Evolutionary conservation across 2,113 vertebrate genomes (phyloP), one percentile per base, ranked within the genome.

Genomic region (Eubucco bourcierii): DNA sequence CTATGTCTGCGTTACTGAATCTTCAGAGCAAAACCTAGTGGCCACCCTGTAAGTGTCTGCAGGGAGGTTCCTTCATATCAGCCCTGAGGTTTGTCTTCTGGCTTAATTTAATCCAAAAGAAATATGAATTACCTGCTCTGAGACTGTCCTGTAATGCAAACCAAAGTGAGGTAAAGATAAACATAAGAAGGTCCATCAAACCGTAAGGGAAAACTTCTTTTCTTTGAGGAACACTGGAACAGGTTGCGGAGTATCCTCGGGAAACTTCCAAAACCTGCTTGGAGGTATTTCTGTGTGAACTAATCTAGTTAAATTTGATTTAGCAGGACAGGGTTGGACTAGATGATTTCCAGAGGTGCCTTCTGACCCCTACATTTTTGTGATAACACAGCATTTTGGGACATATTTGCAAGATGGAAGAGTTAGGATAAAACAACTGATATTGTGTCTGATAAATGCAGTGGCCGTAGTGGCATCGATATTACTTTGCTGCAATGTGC

Each of bases 381-480:
- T 52, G 50, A 13, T 52, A 52, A 24, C 12, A 5, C 15, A 33
- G 47, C 21, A 37, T 80, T 70, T 28, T 78, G 41, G 56, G 41
- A 11, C n/a, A 63, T 24, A 34, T 71, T 27, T 79, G 23, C 10
- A 64, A 77, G 61, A 33, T 10, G 47, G 29, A 21, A 15, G 23
- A 72, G 31, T 60, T 46, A 60, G 15, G 12, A 39, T 83, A 60
- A 71, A 86, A 37, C 18, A 61, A 17, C 7, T 80, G 53, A 47
- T 66, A 6, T 3, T 50, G 23, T 72, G 3, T 8, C 14, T 87
- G 73, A 34, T 79, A 66, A 61, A 66, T 17, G 37, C 9, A 33
- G 55, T 0, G 2, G 21, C 18, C 14, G 2, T 7, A 66, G 12
- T 4, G 12, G 11, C 25, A 19, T 18, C 20, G 29, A 12, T 15